phyloP scores from a whole-genome alignment of 2,113 vertebrate species.

The Abramis brama region DNA sequence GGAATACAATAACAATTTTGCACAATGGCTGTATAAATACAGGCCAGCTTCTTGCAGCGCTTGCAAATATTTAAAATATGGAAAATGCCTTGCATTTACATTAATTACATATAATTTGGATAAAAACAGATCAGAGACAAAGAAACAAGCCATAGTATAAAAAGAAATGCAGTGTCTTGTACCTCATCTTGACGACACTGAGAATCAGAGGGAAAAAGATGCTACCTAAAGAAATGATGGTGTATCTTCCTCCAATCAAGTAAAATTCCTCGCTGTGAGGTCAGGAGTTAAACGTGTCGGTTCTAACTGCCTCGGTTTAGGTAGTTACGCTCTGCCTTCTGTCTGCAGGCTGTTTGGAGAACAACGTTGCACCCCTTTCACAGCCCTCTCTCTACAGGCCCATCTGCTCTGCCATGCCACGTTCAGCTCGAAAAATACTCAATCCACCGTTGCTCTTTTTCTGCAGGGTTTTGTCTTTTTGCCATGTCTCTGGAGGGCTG shows the following conservation, averaged over 20 bases:
- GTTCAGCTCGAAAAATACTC: slow-evolving; percentile 20
- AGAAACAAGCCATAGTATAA: slow-evolving; percentile 6
- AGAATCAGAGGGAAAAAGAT: not conserved
- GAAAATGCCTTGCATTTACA: not conserved
- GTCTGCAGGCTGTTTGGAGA: slow-evolving; percentile 56
- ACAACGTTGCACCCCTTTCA: slow-evolving; percentile 42
- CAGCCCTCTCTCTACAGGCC: slow-evolving; percentile 48
- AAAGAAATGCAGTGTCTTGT: slow-evolving; percentile 7
- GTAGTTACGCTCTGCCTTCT: slow-evolving; percentile 53
- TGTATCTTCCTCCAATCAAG: slow-evolving; percentile 21
- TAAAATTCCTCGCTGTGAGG: slow-evolving; percentile 2
- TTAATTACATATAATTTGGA: slow-evolving; percentile 36
- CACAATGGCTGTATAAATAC: not conserved
- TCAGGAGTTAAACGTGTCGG: slow-evolving; percentile 36
- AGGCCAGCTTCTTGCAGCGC: not conserved
- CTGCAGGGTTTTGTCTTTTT: not conserved
- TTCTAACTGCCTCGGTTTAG: slow-evolving; percentile 43
- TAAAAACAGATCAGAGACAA: slow-evolving; percentile 32
- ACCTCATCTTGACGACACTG: slow-evolving; percentile 22
- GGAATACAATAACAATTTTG: not conserved
- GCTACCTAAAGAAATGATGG: not conserved
- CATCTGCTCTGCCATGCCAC: slow-evolving; percentile 56
- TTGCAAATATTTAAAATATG: not conserved
- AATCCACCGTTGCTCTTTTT: not conserved
- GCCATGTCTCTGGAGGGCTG: slow-evolving; percentile 12